A percentile compares a stretch with the other conserved stretches of the same genome.
Evolutionary conservation across 53 echinoderm and acorn worm species (phyloP).

Genomic region (Actinopyga echinites): DNA sequence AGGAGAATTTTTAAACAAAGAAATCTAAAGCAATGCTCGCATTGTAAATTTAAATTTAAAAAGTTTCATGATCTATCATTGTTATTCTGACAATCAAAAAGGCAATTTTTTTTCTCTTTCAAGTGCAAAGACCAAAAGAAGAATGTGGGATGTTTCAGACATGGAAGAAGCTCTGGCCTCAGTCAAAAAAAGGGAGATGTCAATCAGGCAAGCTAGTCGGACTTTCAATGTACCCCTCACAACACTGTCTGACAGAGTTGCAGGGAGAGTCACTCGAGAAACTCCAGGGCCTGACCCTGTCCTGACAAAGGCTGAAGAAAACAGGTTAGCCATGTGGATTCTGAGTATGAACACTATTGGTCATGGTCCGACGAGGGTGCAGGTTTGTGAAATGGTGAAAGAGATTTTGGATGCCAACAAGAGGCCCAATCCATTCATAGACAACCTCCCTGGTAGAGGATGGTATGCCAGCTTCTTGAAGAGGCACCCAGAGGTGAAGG

Average conservation of each 20-base stretch:
- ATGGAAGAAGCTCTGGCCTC: not conserved
- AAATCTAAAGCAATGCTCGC: no score
- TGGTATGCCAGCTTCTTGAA: conserved; percentile 31
- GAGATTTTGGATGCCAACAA: conserved; percentile 17
- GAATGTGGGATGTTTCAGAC: conserved; percentile 17
- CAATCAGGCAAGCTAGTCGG: conserved; percentile 10
- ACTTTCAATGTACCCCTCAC: conserved; percentile 17
- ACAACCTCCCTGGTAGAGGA: conserved; percentile 34
- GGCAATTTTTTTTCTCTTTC: not conserved
- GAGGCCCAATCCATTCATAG: conserved; percentile 28
- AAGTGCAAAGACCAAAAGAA: conserved; percentile 15
- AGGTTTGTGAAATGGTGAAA: conserved; percentile 12
- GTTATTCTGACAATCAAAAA: not conserved
- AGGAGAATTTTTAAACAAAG: no score
- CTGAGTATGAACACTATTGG: conserved; percentile 22
- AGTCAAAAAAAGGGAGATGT: conserved; percentile 3
- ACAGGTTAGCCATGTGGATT: conserved; percentile 20
- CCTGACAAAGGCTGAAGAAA: conserved; percentile 21
- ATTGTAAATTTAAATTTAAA: no score
- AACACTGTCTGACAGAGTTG: conserved; percentile 3
- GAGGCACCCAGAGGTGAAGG: conserved; percentile 16
- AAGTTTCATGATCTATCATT: not conserved
- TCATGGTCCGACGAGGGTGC: conserved; percentile 25
- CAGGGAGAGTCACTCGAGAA: conserved; percentile 10
- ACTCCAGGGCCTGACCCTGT: conserved; percentile 15